These are phyloP conservation scores for Heliocidaris tuberculata DNA, from an alignment of 35 echinoderm and acorn worm species.

Conservation along the genomic window DNA sequence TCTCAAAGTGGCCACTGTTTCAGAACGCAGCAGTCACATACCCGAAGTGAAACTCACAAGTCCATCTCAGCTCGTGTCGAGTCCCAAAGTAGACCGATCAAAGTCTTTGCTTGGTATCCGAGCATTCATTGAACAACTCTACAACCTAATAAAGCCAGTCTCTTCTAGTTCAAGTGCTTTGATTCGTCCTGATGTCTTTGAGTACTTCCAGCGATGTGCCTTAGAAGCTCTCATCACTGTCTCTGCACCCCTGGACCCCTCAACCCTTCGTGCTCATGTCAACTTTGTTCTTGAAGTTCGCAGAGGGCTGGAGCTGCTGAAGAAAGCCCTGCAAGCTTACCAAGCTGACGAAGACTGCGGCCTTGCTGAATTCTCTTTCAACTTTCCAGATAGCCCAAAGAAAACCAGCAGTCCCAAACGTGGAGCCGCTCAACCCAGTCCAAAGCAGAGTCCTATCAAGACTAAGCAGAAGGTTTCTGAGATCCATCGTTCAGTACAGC, in stretches of 20 bases:
- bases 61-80: not conserved
- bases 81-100: slow-evolving; percentile 40
- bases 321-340: not conserved
- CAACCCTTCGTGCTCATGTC: slow-evolving; percentile 51
- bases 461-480: not conserved
- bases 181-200: slow-evolving; percentile 47
- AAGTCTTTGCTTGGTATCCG: slow-evolving; percentile 45
- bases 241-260: slow-evolving; percentile 48
- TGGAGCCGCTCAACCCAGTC: not conserved
- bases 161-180: slow-evolving; percentile 42
- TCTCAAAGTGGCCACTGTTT: slow-evolving; percentile 26
- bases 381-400: not conserved
- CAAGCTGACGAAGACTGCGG: not conserved
- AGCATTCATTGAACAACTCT: slow-evolving; percentile 63
- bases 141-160: slow-evolving; percentile 37
- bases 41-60: slow-evolving; percentile 21
- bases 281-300: slow-evolving; percentile 53
- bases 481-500: slow-evolving; percentile 58
- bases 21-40: not conserved
- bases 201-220: slow-evolving; percentile 45
- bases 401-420: slow-evolving; percentile 33
- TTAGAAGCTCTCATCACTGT: slow-evolving; percentile 45
- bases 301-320: slow-evolving; percentile 36
- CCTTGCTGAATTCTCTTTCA: not conserved
- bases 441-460: slow-evolving; percentile 24